A percentile compares a stretch with the other conserved stretches of the same genome.
These are phyloP conservation scores for Limnodromus scolopaceus DNA, from an alignment of 2,797 vertebrate genomes.

Conservation along the genomic window DNA sequence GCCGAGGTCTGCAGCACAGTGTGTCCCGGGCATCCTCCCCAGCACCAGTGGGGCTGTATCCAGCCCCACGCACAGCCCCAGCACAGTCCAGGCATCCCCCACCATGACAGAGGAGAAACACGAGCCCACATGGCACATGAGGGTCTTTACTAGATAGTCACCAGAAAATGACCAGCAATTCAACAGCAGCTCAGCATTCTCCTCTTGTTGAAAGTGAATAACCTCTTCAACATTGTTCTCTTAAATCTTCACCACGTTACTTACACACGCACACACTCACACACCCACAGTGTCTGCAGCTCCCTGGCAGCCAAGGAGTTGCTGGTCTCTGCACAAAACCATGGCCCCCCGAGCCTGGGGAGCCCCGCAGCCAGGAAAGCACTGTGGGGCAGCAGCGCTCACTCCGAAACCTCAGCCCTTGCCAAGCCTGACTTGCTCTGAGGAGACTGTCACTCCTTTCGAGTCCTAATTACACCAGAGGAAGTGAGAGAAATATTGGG, in stretches of 20 bases:
- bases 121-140: rapidly evolving
- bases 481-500: rapidly evolving
- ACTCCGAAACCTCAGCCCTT: not conserved
- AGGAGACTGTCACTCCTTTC: not conserved
- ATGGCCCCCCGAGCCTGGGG: not conserved
- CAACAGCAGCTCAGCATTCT: not conserved
- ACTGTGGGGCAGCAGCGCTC: rapidly evolving
- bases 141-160: not conserved
- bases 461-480: not conserved
- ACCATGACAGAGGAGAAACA: not conserved
- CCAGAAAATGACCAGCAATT: not conserved
- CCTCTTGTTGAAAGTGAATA: not conserved
- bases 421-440: not conserved
- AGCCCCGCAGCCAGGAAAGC: not conserved
- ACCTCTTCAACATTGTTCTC: not conserved
- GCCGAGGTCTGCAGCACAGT: not conserved
- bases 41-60: rapidly evolving
- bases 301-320: not conserved
- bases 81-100: not conserved
- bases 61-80: not conserved
- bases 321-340: not conserved
- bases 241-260: rapidly evolving
- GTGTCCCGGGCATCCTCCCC: too few relatives aligned
- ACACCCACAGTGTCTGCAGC: not conserved
- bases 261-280: not conserved